Evolutionary conservation across 92 coral and sea anemone species (phyloP).

Genomic region (Epizoanthus ramosus): DNA sequence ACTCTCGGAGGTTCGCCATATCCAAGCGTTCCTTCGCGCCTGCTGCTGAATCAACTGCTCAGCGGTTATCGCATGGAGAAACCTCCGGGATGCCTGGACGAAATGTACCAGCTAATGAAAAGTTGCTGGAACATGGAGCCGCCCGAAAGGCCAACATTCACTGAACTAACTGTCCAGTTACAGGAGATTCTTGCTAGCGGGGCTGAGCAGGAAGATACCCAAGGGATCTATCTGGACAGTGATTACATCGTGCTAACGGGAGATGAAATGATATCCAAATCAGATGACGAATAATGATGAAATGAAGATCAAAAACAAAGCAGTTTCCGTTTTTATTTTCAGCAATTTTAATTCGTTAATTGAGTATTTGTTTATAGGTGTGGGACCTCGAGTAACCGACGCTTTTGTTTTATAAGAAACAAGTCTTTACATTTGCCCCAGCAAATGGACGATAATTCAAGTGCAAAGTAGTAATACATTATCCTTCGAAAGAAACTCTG

Average conservation of each 20-base stretch:
- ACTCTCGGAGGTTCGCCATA: slow-evolving; percentile 88
- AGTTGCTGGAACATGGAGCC: slow-evolving; percentile 43
- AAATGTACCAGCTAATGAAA: slow-evolving; percentile 69
- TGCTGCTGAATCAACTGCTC: slow-evolving; percentile 71
- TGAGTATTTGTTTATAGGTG: too few species aligned
- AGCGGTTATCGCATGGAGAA: slow-evolving; percentile 85
- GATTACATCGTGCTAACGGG: slow-evolving; percentile 9
- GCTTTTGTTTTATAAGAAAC: too few species aligned
- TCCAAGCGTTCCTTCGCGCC: slow-evolving; percentile 76
- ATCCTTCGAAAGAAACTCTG: too few species aligned
- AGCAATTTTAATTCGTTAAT: too few species aligned
- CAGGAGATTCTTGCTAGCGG: slow-evolving; percentile 29
- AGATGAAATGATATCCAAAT: slow-evolving; percentile 15
- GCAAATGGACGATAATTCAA: too few species aligned
- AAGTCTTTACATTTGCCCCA: too few species aligned
- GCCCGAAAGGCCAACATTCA: slow-evolving; percentile 30
- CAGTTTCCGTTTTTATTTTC: too few species aligned
- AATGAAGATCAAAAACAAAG: too few species aligned
- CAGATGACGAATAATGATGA: background rate
- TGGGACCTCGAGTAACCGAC: too few species aligned
- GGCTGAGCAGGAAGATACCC: slow-evolving; percentile 9
- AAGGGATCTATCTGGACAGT: slow-evolving; percentile 30
- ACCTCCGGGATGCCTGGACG: slow-evolving; percentile 72
- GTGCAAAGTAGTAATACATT: too few species aligned
- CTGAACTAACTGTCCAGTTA: background rate